phyloP scores from a whole-genome alignment of 2,888 invertebrate species.

The Macaria liturata region DNA sequence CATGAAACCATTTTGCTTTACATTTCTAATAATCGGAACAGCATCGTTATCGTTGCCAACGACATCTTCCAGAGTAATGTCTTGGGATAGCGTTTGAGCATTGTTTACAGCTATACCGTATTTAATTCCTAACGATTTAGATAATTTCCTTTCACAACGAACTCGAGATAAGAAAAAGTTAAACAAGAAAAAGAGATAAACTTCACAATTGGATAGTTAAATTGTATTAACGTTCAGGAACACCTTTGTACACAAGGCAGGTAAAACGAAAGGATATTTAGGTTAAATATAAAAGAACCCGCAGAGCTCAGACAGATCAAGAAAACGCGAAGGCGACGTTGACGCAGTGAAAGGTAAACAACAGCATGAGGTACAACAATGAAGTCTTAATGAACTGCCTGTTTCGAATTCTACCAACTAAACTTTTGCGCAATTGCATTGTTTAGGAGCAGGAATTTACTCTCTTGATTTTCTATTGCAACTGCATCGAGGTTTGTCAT shows the following conservation, averaged over 20 bases:
- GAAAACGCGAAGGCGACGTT: conserved; percentile 37
- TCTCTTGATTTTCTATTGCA: conserved; percentile 43
- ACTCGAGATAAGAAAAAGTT: conserved; percentile 42
- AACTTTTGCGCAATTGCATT: conserved; percentile 53
- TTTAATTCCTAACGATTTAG: conserved; percentile 29
- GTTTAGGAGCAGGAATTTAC: conserved; percentile 44
- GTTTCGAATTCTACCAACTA: conserved; percentile 53
- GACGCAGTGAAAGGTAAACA: conserved; percentile 63
- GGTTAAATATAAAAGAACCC: conserved; percentile 47
- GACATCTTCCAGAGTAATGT: conserved; percentile 6
- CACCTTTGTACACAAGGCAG: conserved; percentile 61
- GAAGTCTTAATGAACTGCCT: conserved; percentile 66
- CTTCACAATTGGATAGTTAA: conserved; percentile 37
- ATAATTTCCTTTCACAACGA: conserved; percentile 24
- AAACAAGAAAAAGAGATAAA: conserved; percentile 44
- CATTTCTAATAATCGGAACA: conserved; percentile 21
- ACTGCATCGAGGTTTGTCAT: conserved; percentile 37
- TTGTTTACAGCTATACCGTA: conserved; percentile 13
- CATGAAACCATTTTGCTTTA: conserved; percentile 24
- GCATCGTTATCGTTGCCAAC: conserved; percentile 19
- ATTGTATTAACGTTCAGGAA: conserved; percentile 47
- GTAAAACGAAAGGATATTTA: conserved; percentile 47
- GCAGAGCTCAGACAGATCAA: conserved; percentile 36
- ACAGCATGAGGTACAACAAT: conserved; percentile 62
- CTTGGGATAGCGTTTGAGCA: conserved; percentile 13